Base-by-base conservation (phyloP, 2,113 vertebrate genomes). In the Pionites leucogaster region DNA sequence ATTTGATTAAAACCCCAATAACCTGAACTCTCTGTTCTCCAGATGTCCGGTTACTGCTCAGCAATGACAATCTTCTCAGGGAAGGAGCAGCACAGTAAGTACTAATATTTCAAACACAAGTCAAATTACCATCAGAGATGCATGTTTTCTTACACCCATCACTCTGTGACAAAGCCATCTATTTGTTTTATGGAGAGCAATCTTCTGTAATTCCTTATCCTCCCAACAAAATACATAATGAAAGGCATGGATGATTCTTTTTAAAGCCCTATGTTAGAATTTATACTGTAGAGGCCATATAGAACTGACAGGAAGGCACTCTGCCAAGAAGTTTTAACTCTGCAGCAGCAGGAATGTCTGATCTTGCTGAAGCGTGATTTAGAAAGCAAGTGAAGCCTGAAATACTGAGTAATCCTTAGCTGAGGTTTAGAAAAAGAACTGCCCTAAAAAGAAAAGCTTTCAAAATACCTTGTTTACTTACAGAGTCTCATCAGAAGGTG, bases 51-150 rank as follows among this genome's bases (percentile, higher is more conserved):
- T 97, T 99, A 95, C 97, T 99, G 95, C 99, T 99, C 88, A 99
- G 98, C 97, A 99, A 99, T 97, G 99, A 99, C 97, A 99, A 98
- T 97, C 98, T 99, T 90, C 99, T 99, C 98, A 98, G 98, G 98
- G 99, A 99, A 98, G 99, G 98, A 69, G 98, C 99, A n/a, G 98
- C 99, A 70, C 98, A 99, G 99, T 99, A 94, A 98, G 99, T 99
- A 96, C 52, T 75, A 1, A 50, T 7, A 35, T 23, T 53, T 42
- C 80, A 69, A 50, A 72, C 53, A 42, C 35, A 44, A 35, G 50
- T 75, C 46, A 62, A 7, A 44, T 79, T 65, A 19, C 65, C 39
- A n/a, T 49, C 53, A 59, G 41, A 55, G 33, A 22, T 75, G 59
- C 8, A 1, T 47, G 4, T 52, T 80, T 65, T 42, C 52, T 83